Conservation (phyloP, 1,140 invertebrate genomes). For the Patella vulgata region DNA sequence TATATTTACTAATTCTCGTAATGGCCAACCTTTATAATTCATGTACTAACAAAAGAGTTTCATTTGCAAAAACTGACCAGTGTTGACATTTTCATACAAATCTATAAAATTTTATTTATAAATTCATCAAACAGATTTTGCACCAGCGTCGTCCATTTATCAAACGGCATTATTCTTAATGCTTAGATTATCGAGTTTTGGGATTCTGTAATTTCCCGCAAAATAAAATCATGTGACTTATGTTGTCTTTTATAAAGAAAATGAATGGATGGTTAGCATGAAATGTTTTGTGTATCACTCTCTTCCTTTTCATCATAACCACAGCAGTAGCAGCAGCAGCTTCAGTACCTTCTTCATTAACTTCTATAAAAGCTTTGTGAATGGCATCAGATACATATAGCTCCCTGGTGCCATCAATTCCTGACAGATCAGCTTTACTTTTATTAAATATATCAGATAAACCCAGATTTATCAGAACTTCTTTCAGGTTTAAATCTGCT, state of each 20-base stretch:
- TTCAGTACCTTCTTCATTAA: constrained; percentile 67
- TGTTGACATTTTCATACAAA: too few relatives aligned
- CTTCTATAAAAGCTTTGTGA: constrained; percentile 65
- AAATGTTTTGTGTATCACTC: too few relatives aligned
- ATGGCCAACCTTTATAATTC: too few relatives aligned
- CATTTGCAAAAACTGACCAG: too few relatives aligned
- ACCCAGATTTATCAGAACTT: constrained; percentile 67
- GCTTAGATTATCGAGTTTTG: too few relatives aligned
- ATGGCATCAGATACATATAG: constrained; percentile 40
- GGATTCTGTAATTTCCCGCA: constrained; percentile 47
- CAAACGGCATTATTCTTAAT: too few relatives aligned
- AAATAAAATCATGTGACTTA: constrained; percentile 51
- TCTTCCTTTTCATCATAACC: constrained; percentile 33
- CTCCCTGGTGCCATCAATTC: constrained; percentile 45
- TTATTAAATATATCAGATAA: constrained; percentile 73
- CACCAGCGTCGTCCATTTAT: too few relatives aligned
- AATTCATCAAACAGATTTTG: too few relatives aligned
- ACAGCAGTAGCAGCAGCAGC: constrained; percentile 64
- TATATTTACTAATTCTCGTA: too few relatives aligned
- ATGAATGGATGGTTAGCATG: constrained; percentile 79
- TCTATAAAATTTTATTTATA: too few relatives aligned
- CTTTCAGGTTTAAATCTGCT: constrained; percentile 70
- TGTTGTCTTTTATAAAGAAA: constrained; percentile 78
- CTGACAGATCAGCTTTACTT: constrained; percentile 71
- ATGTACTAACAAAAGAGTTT: too few relatives aligned